phyloP scores from a whole-genome alignment of 92 coral and sea anemone species.

The Scolanthus callimorphus region DNA sequence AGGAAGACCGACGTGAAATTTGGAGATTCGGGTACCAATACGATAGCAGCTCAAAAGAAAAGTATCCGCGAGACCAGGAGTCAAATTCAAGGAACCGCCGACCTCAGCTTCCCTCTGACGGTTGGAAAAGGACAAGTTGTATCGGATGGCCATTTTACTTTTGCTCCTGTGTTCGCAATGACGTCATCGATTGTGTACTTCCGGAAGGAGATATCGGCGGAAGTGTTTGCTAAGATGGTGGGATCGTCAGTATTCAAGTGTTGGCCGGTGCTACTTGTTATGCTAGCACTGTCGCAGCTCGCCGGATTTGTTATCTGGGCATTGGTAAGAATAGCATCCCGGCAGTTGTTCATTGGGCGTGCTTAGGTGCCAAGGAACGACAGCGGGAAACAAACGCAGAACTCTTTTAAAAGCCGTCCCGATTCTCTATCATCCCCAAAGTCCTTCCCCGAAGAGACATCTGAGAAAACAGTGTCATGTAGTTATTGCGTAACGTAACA shows the following conservation, averaged over 20 bases:
- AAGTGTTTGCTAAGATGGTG: conserved; percentile 31
- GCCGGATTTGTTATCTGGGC: conserved; percentile 54
- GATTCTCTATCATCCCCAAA: no score
- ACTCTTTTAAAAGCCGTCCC: no score
- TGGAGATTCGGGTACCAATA: not conserved
- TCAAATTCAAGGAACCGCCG: conserved; percentile 26
- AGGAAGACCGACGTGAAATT: conserved; percentile 22
- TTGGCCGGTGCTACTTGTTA: conserved; percentile 36
- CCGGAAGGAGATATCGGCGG: conserved; percentile 16
- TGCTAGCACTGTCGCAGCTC: conserved; percentile 13
- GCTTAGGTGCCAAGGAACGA: no score
- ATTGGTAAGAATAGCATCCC: no score
- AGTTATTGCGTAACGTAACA: no score
- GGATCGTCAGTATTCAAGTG: conserved; percentile 32
- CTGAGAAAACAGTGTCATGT: no score
- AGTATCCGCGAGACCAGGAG: conserved; percentile 18
- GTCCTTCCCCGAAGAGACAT: no score
- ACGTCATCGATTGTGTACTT: conserved; percentile 32
- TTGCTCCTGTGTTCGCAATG: conserved; percentile 33
- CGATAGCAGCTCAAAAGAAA: conserved; percentile 6
- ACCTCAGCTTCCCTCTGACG: conserved; percentile 52
- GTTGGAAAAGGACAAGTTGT: not conserved
- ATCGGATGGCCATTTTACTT: conserved; percentile 12
- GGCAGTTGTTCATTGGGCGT: no score
- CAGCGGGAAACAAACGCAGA: no score